Percentiles rank a stretch among this genome's conserved stretches.
phyloP scores from a whole-genome alignment of 2,113 vertebrate species.

The Sprattus sprattus region DNA sequence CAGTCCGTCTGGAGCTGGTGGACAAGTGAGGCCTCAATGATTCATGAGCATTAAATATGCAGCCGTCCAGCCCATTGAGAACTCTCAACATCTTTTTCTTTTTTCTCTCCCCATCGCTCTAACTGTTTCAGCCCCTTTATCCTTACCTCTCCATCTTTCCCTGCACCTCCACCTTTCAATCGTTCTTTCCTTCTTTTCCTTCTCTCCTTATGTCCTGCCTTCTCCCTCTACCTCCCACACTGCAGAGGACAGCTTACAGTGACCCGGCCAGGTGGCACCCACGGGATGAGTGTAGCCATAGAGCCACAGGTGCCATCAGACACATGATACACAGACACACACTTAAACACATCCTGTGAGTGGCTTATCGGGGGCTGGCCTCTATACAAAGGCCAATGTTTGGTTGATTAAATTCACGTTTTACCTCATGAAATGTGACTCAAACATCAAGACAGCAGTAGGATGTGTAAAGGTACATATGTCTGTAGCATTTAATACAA shows the following conservation, averaged over 20 bases:
- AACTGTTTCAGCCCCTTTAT: conserved; percentile 13
- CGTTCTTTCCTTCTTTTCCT: conserved; percentile 31
- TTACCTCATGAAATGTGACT: background rate
- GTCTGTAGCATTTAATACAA: no score
- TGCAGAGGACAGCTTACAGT: conserved; percentile 58
- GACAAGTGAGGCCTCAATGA: conserved; percentile 52
- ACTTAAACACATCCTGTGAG: background rate
- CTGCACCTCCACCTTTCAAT: background rate
- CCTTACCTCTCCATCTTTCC: background rate
- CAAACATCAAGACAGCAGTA: background rate
- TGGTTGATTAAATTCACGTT: background rate
- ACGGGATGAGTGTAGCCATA: background rate
- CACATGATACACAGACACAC: background rate
- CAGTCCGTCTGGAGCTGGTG: conserved; percentile 41
- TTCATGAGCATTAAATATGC: conserved; percentile 68
- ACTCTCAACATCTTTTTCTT: background rate
- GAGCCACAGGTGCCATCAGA: background rate
- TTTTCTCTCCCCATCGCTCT: conserved; percentile 24
- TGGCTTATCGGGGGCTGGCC: background rate
- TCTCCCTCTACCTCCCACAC: background rate
- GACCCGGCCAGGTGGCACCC: conserved; percentile 33
- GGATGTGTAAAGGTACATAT: background rate
- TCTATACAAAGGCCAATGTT: background rate
- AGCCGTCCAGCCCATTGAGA: conserved; percentile 54
- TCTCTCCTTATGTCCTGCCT: conserved; percentile 3